Percentiles rank a stretch among this genome's conserved stretches.
Conservation (phyloP, 2,113 vertebrate species). For the Istiophorus platypterus region DNA sequence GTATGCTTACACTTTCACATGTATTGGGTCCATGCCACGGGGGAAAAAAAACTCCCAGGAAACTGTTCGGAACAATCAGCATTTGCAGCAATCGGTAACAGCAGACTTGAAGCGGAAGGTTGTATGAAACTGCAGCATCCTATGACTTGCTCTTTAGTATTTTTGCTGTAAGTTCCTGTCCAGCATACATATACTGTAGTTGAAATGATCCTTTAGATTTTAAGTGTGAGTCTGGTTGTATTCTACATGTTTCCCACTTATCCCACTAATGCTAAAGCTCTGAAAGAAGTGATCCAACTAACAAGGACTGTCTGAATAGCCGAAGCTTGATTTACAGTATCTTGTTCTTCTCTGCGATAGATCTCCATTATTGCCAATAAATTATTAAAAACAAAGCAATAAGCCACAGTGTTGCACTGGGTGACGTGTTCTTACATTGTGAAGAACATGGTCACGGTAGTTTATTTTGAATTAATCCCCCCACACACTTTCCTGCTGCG, state of each 20-base stretch:
- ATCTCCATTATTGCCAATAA: background rate
- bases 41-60: constrained; percentile 42
- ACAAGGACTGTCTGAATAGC: background rate
- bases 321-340: background rate
- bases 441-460: too few species aligned
- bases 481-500: too few species aligned
- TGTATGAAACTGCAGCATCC: background rate
- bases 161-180: background rate
- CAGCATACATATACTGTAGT: too few species aligned
- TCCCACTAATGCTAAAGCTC: background rate
- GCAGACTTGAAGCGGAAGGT: background rate
- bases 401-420: background rate
- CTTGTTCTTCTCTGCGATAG: background rate
- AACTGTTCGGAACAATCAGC: constrained; percentile 34
- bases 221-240: background rate
- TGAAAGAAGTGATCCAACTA: too few species aligned
- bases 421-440: background rate
- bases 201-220: too few species aligned
- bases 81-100: constrained; percentile 33
- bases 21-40: constrained; percentile 47
- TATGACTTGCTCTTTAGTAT: too few species aligned
- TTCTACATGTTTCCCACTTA: background rate
- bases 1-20: constrained; percentile 42
- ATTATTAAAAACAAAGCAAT: background rate
- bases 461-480: too few species aligned